phyloP scores from a whole-genome alignment of 2,797 vertebrate species.

The Babyrousa celebensis region DNA sequence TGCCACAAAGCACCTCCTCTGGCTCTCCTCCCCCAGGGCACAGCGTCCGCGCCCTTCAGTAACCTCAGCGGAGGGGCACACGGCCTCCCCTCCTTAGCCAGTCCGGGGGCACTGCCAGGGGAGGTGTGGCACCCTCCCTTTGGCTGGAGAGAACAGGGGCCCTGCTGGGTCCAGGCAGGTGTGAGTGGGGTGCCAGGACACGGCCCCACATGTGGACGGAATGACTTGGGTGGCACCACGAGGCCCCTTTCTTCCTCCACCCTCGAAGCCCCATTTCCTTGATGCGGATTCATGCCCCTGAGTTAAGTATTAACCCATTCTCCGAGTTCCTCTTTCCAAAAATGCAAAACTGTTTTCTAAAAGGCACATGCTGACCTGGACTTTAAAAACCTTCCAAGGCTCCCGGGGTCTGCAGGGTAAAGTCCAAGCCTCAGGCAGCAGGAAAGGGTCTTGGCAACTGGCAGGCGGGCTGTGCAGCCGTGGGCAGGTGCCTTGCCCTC shows the following conservation, averaged over 20 bases:
- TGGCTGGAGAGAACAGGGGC: not conserved
- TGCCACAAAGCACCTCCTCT: not conserved
- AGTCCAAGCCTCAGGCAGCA: not conserved
- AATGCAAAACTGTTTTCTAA: conserved; percentile 3
- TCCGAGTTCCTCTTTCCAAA: conserved; percentile 51
- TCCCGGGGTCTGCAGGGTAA: not conserved
- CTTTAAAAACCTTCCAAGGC: not conserved
- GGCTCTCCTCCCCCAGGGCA: not conserved
- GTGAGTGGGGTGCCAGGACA: not conserved
- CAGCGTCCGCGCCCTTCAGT: not conserved
- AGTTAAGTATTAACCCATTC: not conserved
- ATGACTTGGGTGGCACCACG: not conserved
- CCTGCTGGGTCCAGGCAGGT: not conserved
- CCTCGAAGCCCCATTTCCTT: not conserved
- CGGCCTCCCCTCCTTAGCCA: not conserved
- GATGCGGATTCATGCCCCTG: not conserved
- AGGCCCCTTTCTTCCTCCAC: not conserved
- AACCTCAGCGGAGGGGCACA: not conserved
- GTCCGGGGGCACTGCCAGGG: not conserved
- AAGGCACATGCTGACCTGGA: not conserved
- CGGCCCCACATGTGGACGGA: not conserved
- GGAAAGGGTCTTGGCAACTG: not conserved
- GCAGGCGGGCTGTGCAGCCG: not conserved
- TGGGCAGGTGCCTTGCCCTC: not conserved
- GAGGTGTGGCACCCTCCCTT: not conserved